phyloP scores from a whole-genome alignment of 1,140 invertebrate genomes.

The Campoletis sonorensis region DNA sequence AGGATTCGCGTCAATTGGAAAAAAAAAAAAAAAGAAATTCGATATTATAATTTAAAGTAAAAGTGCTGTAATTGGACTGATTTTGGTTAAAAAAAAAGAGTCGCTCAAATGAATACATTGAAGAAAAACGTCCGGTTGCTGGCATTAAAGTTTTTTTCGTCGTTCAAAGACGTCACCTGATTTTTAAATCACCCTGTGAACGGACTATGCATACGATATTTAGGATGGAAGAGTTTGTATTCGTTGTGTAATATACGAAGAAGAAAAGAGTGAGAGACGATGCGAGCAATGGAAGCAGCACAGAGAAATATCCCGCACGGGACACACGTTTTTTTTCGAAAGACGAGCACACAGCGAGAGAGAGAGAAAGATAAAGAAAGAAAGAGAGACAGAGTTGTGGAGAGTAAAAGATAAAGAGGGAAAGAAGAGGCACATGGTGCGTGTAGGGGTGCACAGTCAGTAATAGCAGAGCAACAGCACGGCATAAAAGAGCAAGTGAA shows the following conservation, averaged over 20 bases:
- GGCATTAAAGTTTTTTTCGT: too few species aligned
- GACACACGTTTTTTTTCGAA: neutral
- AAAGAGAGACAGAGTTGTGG: conserved; percentile 9
- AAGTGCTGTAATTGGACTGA: too few species aligned
- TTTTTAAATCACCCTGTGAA: neutral
- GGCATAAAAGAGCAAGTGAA: conserved; percentile 75
- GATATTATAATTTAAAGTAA: too few species aligned
- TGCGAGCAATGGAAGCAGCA: neutral
- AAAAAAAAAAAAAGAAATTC: too few species aligned
- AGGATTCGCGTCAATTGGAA: too few species aligned
- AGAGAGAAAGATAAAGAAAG: neutral
- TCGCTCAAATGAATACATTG: too few species aligned
- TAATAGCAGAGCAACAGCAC: conserved; percentile 59
- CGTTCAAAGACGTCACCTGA: neutral
- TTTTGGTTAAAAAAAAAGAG: too few species aligned
- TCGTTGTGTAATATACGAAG: neutral
- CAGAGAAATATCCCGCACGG: conserved; percentile 16
- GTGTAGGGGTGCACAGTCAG: conserved; percentile 46
- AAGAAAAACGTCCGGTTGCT: too few species aligned
- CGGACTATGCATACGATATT: neutral
- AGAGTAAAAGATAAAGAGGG: conserved; percentile 32
- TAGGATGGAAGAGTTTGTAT: neutral
- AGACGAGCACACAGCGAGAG: neutral
- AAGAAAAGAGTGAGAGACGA: neutral
- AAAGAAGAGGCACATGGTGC: conserved; percentile 60